Evolutionary conservation across 2,797 vertebrate species (phyloP).

Genomic region (Danio kyathit): DNA sequence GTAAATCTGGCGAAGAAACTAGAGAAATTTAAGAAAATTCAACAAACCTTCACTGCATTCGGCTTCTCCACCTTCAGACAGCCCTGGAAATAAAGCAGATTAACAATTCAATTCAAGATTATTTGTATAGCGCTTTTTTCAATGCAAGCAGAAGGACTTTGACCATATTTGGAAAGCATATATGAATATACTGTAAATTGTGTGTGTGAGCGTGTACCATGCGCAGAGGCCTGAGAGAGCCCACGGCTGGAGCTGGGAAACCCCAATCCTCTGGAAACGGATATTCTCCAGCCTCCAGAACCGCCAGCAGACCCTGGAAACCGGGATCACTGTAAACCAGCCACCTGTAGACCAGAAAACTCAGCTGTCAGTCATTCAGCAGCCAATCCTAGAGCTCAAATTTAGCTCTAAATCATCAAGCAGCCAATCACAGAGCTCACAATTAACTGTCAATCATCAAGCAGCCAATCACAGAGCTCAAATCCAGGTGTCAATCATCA

Average conservation of each 20-base stretch:
- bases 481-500: too few species aligned
- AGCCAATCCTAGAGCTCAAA: neutral
- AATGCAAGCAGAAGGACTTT: too few species aligned
- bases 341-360: constrained; percentile 80
- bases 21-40: neutral
- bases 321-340: constrained; percentile 91
- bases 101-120: too few species aligned
- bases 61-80: constrained; percentile 92
- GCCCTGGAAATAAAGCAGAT: constrained; percentile 76
- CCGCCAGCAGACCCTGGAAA: constrained; percentile 86
- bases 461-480: too few species aligned
- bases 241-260: constrained; percentile 85
- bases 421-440: too few species aligned
- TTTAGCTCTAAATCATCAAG: too few species aligned
- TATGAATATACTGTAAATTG: too few species aligned
- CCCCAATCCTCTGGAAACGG: constrained; percentile 88
- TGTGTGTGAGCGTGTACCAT: constrained; percentile 80
- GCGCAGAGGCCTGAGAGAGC: constrained; percentile 90
- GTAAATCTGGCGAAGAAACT: too few species aligned
- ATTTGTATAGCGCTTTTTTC: too few species aligned
- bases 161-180: too few species aligned
- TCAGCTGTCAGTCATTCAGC: neutral
- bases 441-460: too few species aligned
- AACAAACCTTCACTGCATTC: constrained; percentile 86
- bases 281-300: constrained; percentile 90